Percentiles rank a stretch among this genome's conserved stretches.
phyloP scores from a whole-genome alignment of 1,140 invertebrate species.

The Calliphora vicina region DNA sequence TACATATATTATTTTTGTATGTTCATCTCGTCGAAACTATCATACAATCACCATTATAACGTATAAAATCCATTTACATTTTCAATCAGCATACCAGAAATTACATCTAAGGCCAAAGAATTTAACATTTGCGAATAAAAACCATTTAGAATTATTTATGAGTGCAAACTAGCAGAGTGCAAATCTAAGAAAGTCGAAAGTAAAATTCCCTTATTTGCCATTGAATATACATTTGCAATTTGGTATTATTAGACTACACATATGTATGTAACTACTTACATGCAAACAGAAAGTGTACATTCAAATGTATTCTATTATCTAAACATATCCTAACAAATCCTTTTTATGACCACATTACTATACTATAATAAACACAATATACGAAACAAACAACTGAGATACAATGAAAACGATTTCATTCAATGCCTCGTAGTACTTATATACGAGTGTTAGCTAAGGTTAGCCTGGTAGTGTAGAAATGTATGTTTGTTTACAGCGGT shows the following conservation, averaged over 20 bases:
- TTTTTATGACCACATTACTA: slow-evolving; percentile 62
- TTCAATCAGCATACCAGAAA: slow-evolving; percentile 14
- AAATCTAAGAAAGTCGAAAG: not conserved
- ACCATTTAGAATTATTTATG: slow-evolving; percentile 39
- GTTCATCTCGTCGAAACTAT: not conserved
- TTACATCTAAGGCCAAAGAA: not conserved
- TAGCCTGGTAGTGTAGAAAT: slow-evolving; percentile 38
- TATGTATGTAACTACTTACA: not conserved
- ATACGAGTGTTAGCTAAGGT: not conserved
- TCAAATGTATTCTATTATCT: slow-evolving; percentile 31
- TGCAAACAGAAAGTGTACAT: not conserved
- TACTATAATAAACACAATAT: slow-evolving; percentile 45
- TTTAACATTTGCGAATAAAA: slow-evolving; percentile 19
- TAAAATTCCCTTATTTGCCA: slow-evolving; percentile 28
- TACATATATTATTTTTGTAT: not conserved
- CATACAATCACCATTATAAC: not conserved
- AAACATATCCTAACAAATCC: slow-evolving; percentile 52
- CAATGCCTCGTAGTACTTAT: not conserved
- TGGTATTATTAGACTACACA: not conserved
- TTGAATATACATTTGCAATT: slow-evolving; percentile 39
- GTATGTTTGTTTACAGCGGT: not conserved
- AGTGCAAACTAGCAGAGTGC: slow-evolving; percentile 17
- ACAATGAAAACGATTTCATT: not conserved
- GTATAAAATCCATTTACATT: slow-evolving; percentile 25
- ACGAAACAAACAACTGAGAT: not conserved